Conservation (phyloP, 2,888 invertebrate genomes). For the Macaria notata region DNA sequence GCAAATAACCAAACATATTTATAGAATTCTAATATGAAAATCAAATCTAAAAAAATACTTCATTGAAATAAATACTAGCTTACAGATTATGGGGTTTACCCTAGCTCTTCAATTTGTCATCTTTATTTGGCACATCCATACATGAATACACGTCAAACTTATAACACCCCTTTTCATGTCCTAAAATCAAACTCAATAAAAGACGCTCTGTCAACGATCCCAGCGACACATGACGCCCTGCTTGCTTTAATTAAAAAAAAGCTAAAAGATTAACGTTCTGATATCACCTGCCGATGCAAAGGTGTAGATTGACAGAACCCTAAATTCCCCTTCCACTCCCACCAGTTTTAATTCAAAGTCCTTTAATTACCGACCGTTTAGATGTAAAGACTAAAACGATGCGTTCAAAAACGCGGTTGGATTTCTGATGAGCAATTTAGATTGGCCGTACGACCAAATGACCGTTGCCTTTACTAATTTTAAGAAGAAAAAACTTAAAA, state of each 20-base stretch:
- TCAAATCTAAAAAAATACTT: too few species aligned
- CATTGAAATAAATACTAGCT: too few species aligned
- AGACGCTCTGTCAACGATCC: conserved; percentile 49
- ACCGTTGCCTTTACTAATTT: conserved; percentile 27
- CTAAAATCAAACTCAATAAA: conserved; percentile 2
- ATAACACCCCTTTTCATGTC: too few species aligned
- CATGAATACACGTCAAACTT: too few species aligned
- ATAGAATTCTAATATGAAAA: too few species aligned
- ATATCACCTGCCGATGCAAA: conserved; percentile 74
- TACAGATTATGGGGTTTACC: too few species aligned
- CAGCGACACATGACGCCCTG: conserved; percentile 69
- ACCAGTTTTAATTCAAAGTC: conserved; percentile 37
- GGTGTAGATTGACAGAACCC: conserved; percentile 73
- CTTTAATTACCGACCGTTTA: conserved; percentile 55
- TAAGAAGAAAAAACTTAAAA: conserved; percentile 16
- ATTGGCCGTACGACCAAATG: conserved; percentile 38
- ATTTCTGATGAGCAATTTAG: conserved; percentile 40
- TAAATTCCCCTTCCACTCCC: conserved; percentile 55
- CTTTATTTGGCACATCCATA: too few species aligned
- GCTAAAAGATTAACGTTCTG: conserved; percentile 51
- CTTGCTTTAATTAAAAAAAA: conserved; percentile 60
- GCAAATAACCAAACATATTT: too few species aligned
- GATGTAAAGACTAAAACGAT: conserved; percentile 41
- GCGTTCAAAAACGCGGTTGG: conserved; percentile 23
- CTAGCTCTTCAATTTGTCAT: too few species aligned